Base-by-base conservation (phyloP, 2,113 vertebrate genomes). In the Cheirogaleus medius region DNA sequence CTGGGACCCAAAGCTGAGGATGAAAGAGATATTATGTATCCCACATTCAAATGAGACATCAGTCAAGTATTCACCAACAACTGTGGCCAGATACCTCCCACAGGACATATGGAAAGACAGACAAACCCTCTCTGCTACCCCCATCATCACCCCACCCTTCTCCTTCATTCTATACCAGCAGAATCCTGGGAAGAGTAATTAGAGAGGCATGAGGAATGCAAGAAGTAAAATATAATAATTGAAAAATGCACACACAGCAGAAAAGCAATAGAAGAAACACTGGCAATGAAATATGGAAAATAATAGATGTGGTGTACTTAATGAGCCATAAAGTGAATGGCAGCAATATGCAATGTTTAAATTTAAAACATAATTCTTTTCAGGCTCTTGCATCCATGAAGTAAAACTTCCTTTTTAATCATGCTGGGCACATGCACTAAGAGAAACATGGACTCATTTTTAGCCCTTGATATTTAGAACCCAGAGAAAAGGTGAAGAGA, bases 261-360 rank as follows among this genome's bases (percentile, higher is more conserved):
- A 71, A 88, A 90, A 89, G 23, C 20, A 63, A 58, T 37, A 63
- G 58, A 17, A 64, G 6, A 93, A 91, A 56, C 20, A 60, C 17
- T 63, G 88, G 54, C 56, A 69, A 84, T 42, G 27, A 96, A 91
- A 91, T 88, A 25, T 32, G 8, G 44, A 93, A 95, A 92, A 89
- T 64, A 81, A 80, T 44, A 92, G 52, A 42, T 17, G 34, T 82
- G 4, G 37, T 60, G 14, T n/a, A 93, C 69, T n/a, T 87, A 87
- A 84, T 74, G 63, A 88, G 8, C 92, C 81, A 88, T 52, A n/a
- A 94, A 91, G 34, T 49, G 92, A 96, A 88, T 37, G 76, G 44
- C 56, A 85, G 17, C 5, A 25, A 52, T 42, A 82, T 9, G n/a
- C 56, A 56, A 39, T 82, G 71, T 87, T 94, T 77, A 52, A 63